These are phyloP conservation scores for Drosophila nannoptera DNA, from an alignment of 1,140 invertebrate species.

Conservation along the genomic window DNA sequence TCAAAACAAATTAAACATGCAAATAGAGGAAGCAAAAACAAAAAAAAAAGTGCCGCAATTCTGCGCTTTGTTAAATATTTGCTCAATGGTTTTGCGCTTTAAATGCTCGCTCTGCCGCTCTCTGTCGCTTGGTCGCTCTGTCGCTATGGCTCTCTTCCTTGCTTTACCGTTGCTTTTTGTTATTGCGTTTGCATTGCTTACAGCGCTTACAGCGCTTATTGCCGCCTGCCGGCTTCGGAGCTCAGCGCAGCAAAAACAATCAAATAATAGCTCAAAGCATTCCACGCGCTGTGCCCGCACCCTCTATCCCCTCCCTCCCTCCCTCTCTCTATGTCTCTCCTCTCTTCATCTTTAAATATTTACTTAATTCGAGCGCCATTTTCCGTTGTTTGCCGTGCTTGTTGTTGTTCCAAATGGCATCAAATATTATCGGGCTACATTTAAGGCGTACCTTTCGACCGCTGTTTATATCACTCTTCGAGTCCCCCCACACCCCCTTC, in stretches of 20 bases:
- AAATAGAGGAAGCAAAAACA: slow-evolving; percentile 55
- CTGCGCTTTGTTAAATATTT: slow-evolving; percentile 76
- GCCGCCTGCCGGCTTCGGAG: background rate
- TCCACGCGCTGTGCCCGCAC: background rate
- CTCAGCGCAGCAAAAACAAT: background rate
- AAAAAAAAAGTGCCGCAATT: slow-evolving; percentile 60
- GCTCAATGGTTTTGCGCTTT: slow-evolving; percentile 65
- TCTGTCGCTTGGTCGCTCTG: background rate
- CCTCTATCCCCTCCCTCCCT: background rate
- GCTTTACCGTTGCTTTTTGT: slow-evolving; percentile 3
- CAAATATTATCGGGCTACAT: slow-evolving; percentile 32
- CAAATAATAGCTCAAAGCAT: slow-evolving; percentile 11
- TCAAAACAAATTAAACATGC: slow-evolving; percentile 75
- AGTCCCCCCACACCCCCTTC: background rate
- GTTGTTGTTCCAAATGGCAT: slow-evolving; percentile 19
- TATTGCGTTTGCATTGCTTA: slow-evolving; percentile 27
- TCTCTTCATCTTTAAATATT: slow-evolving; percentile 28
- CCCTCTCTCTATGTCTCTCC: background rate
- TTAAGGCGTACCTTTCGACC: slow-evolving; percentile 13
- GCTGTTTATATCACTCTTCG: too few species aligned
- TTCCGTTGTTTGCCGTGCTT: slow-evolving; percentile 3
- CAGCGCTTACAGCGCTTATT: background rate
- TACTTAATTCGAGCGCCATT: slow-evolving; percentile 37
- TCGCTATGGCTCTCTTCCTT: background rate
- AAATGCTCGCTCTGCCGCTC: slow-evolving; percentile 2